Conservation (phyloP, 1,140 invertebrate genomes). For the Thaumetopoea pityocampa region DNA sequence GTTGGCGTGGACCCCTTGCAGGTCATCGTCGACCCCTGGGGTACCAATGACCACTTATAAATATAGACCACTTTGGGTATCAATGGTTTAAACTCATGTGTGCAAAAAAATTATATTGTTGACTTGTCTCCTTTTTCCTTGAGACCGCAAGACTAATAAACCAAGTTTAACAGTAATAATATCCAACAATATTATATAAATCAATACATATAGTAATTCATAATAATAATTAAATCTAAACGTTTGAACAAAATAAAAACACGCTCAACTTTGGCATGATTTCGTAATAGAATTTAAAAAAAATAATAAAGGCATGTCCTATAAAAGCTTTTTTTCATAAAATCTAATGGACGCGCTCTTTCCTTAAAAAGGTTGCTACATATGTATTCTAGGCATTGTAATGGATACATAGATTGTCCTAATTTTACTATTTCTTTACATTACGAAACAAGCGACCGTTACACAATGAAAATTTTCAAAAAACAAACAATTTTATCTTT, state of each 20-base stretch:
- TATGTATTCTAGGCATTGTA: slow-evolving; percentile 17
- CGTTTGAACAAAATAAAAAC: slow-evolving; percentile 24
- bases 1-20: no score
- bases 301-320: slow-evolving; percentile 24
- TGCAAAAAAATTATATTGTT: no score
- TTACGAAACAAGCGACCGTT: neutral
- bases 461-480: neutral
- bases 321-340: slow-evolving; percentile 6
- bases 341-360: slow-evolving; percentile 21
- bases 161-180: slow-evolving; percentile 11
- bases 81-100: no score
- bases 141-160: no score
- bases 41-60: no score
- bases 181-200: slow-evolving; percentile 17
- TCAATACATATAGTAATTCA: slow-evolving; percentile 10
- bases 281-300: slow-evolving; percentile 11
- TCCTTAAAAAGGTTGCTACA: slow-evolving; percentile 12
- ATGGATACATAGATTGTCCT: slow-evolving; percentile 7
- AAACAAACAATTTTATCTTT: no score
- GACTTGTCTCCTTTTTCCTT: no score
- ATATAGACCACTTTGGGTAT: no score
- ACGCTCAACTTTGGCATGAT: slow-evolving; percentile 33
- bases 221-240: slow-evolving; percentile 30
- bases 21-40: no score
- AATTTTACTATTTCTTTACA: slow-evolving; percentile 13